Base-by-base conservation (phyloP, 1,140 invertebrate genomes). In the Scaptomyza montana region DNA sequence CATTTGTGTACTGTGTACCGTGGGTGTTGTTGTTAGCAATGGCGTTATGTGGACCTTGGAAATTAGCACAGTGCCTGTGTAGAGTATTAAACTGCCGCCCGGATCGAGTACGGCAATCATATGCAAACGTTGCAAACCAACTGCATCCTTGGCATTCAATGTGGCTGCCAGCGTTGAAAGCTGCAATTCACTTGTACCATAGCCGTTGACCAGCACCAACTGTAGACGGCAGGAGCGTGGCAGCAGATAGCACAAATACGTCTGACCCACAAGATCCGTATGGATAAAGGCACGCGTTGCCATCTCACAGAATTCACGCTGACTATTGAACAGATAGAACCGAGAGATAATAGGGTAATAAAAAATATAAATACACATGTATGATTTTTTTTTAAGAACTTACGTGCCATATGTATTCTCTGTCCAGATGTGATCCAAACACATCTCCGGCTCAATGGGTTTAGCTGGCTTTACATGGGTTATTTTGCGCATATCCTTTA, bases 341-440 rank as follows among this genome's bases (percentile, higher is more conserved):
- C 16, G 16, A 16, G 16, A 16, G 16, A 16, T 0, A 16, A 16
- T 0, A 16, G 16, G 16, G 16, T 16, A 16, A 16, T 16, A 16
- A 16, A 16, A 16, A 1, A 16, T 16, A 16, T 16, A 16, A 16
- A 16, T n/a, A n/a, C n/a, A n/a, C n/a, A n/a, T 16, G 16, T 16
- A 16, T 16, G 16, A 16, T 16, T 16, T 25, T 25, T 25, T 4
- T 25, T 25, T 25, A 25, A 25, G 21, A 13, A 78, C 89, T 70
- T 59, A 92, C 81, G 90, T 92, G 53, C 93, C 90, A n/a, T 92
- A 92, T 46, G 93, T 93, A 70, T 93, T 95, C 85, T 98, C 97
- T 0, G 95, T 96, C 97, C 97, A 98, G 13, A 98, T 93, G 78
- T 97, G 95, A 85, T 98, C 97, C 16, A 98, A 93, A 91, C 97